Conservation (phyloP, 2,113 vertebrate genomes). For the Pyxicephalus adspersus region DNA sequence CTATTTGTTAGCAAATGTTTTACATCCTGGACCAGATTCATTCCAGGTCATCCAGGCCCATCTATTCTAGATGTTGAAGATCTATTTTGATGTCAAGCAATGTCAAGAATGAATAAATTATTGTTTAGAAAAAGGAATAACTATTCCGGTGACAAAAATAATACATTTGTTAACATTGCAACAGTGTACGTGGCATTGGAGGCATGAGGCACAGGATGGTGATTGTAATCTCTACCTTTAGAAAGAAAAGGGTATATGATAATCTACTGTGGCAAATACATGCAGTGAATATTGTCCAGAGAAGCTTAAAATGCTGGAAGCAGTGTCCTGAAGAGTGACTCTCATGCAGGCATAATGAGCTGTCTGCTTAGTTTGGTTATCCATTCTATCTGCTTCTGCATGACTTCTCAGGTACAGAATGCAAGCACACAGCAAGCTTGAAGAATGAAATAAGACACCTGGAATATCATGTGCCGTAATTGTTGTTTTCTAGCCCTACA, state of each 20-base stretch:
- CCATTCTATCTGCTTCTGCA: slow-evolving; percentile 48
- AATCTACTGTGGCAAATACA: neutral
- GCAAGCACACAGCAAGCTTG: slow-evolving; percentile 32
- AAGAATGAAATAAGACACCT: slow-evolving; percentile 50
- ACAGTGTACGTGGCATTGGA: too few relatives aligned
- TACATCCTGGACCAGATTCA: too few relatives aligned
- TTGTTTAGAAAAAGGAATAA: too few relatives aligned
- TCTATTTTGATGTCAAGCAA: too few relatives aligned
- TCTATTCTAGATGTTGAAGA: too few relatives aligned
- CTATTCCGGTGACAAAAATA: too few relatives aligned
- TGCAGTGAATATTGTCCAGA: neutral
- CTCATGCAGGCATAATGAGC: slow-evolving; percentile 51
- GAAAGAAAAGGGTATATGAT: neutral
- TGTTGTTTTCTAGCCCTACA: slow-evolving; percentile 31
- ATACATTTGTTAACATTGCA: too few relatives aligned
- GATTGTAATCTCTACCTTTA: neutral
- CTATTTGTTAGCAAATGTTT: too few relatives aligned
- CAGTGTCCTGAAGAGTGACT: slow-evolving; percentile 43
- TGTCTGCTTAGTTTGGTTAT: slow-evolving; percentile 47
- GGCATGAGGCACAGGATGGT: too few relatives aligned
- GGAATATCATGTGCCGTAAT: slow-evolving; percentile 33
- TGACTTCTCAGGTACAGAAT: slow-evolving; percentile 46
- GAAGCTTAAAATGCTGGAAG: slow-evolving; percentile 25
- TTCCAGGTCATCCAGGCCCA: too few relatives aligned
- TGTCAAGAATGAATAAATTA: too few relatives aligned